These are phyloP conservation scores for Diachrysia chrysitis DNA, from an alignment of 2,888 invertebrate genomes.

Conservation along the genomic window DNA sequence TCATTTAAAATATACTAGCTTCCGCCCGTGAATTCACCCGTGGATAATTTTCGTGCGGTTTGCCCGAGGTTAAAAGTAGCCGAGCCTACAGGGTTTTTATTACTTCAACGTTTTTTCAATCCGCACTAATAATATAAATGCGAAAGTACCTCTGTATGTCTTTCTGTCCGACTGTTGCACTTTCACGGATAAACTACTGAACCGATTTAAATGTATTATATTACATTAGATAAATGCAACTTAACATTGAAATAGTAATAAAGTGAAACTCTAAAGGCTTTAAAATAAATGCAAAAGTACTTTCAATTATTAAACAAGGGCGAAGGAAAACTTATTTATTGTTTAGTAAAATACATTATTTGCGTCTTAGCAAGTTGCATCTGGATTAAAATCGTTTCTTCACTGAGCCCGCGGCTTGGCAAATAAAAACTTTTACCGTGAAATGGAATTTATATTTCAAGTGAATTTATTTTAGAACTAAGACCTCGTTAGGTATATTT, in stretches of 20 bases:
- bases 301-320: not conserved
- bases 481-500: not conserved
- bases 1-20: not conserved
- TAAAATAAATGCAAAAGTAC: not conserved
- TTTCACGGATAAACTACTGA: no score
- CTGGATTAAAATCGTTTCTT: not conserved
- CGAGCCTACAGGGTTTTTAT: not conserved
- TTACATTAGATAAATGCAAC: no score
- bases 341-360: conserved; percentile 4
- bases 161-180: no score
- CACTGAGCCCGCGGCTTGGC: not conserved
- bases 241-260: no score
- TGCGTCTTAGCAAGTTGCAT: conserved; percentile 2
- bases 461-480: not conserved
- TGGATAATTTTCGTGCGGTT: conserved; percentile 1
- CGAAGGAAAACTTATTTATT: not conserved
- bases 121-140: no score
- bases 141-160: no score
- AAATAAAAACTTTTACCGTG: not conserved
- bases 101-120: not conserved
- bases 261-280: not conserved
- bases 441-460: not conserved
- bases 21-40: not conserved
- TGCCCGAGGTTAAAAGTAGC: not conserved
- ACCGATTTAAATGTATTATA: no score